Evolutionary conservation across 2,797 vertebrate genomes (phyloP), one percentile per base, ranked within the genome.

Genomic region (Gila robusta): DNA sequence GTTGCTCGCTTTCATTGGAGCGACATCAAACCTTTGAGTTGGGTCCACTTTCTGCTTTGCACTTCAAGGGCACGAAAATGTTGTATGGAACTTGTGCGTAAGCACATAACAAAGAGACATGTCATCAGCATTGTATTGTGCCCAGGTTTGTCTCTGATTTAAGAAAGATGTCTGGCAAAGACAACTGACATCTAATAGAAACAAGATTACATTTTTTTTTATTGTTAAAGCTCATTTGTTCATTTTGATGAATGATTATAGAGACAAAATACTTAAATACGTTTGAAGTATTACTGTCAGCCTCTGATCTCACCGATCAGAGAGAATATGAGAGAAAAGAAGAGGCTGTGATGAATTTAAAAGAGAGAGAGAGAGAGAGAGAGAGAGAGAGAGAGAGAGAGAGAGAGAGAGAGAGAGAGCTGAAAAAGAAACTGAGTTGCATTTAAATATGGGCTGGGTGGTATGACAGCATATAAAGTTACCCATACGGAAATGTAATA

Each of bases 191-290:
- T 81, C 4, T 77, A 71, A 84, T 28, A 77, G 16, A 52, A 84
- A 35, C 41, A 32, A 49, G 26, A 37, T 37, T 37, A 5, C 0
- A 5, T 35, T 39, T 39, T 39, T 39, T 39, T 39, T 39, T 39
- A 39, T 7, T 39, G 37, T 39, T 39, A 17, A 28, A 89, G 49
- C 69, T 47, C 35, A 62, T 70, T 79, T 79, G 79, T 67, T 52
- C 26, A 66, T 82, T 69, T 71, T 70, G 26, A 81, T 28, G 11
- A 8, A 71, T 84, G 82, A 84, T 52, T 74, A 59, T 49, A 73
- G 8, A 76, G 41, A 74, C 59, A 59, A 66, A 80, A 64, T 73
- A n/a, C 54, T 47, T 62, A 41, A 41, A 73, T 71, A 76, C 6
- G 28, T 76, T 74, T n/a, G 21, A 37, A 64, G 41, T 47, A 83